A percentile compares a stretch with the other conserved stretches of the same genome.
phyloP scores from a whole-genome alignment of 1,140 invertebrate species.

The Scylla paramamosain region DNA sequence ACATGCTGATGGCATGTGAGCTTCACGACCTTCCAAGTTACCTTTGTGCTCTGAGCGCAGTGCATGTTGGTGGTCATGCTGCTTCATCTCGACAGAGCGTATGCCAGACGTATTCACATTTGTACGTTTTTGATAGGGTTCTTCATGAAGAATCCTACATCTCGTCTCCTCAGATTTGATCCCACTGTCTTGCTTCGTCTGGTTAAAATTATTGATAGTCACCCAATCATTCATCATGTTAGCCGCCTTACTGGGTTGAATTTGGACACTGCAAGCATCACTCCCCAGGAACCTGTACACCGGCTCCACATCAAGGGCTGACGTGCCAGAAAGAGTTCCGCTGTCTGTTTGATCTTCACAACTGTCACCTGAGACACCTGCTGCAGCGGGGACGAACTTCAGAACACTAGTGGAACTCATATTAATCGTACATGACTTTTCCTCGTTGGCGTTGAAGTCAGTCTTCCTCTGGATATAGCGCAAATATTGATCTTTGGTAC shows the following conservation, averaged over 20 bases:
- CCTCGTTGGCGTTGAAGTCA: no score
- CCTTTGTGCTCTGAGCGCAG: no score
- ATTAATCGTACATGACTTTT: neutral
- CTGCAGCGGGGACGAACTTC: neutral
- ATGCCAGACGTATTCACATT: neutral
- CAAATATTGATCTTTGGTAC: neutral
- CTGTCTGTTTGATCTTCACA: neutral
- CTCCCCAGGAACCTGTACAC: neutral
- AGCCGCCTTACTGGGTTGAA: neutral
- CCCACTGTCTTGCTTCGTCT: neutral
- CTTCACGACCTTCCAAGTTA: no score
- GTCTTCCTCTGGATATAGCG: no score
- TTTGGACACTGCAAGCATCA: neutral
- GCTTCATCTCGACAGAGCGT: neutral
- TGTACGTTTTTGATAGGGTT: neutral
- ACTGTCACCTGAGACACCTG: neutral
- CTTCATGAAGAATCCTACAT: neutral
- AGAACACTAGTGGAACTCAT: neutral
- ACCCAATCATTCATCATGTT: neutral
- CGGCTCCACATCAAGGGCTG: neutral
- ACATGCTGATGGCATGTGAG: no score
- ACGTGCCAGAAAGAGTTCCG: neutral
- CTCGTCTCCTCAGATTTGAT: neutral
- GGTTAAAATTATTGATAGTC: no score
- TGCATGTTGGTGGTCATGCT: neutral